Conservation (phyloP, 2,797 vertebrate genomes). For the Siniperca scherzeri region DNA sequence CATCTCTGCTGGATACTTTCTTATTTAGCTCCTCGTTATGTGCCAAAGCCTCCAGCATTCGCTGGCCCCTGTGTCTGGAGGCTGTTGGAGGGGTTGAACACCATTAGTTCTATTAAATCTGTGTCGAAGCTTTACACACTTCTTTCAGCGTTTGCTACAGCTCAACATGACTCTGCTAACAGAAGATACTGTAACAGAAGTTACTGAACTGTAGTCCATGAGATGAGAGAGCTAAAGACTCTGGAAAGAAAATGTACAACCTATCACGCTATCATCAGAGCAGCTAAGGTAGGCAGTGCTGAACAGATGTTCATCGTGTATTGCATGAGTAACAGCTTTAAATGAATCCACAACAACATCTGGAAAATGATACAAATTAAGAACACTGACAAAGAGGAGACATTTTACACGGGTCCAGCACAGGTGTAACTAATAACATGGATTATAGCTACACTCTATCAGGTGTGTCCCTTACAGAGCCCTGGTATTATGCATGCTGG, state of each 20-base stretch:
- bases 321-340: not conserved
- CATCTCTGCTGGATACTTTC: conserved; percentile 43
- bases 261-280: not conserved
- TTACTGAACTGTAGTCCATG: not conserved
- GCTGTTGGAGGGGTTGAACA: conserved; percentile 30
- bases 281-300: not conserved
- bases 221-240: not conserved
- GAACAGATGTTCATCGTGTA: not conserved
- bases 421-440: not conserved
- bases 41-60: conserved; percentile 11
- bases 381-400: not conserved
- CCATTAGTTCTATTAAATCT: conserved; percentile 48
- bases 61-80: conserved; percentile 32
- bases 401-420: not conserved
- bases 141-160: conserved; percentile 9
- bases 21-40: conserved; percentile 54
- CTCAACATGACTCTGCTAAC: not conserved
- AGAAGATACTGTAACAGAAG: not conserved
- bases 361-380: not conserved
- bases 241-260: not conserved
- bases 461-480: no score
- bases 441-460: not conserved
- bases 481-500: not conserved
- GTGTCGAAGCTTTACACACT: conserved; percentile 11
- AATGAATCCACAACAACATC: not conserved